Conservation (phyloP, 1,140 invertebrate genomes). For the roundworm (Caenorhabditis elegans) region WBcel235 BX284604.4:311501-312000, state of each 20-base stretch:
- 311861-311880: too few relatives aligned
- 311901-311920: not conserved
- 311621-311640: not conserved
- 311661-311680: not conserved
- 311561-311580: too few relatives aligned
- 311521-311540: too few relatives aligned
- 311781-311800: too few relatives aligned
- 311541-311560: too few relatives aligned
- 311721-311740: constrained; percentile 95
- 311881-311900: too few relatives aligned
- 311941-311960: not conserved
- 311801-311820: too few relatives aligned
- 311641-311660: not conserved
- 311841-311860: too few relatives aligned
- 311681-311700: constrained; percentile 73
- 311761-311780: constrained; percentile 94
- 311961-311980: constrained; percentile 8
- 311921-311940: not conserved
- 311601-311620: not conserved
- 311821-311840: too few relatives aligned
- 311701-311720: constrained; percentile 95
- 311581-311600: too few relatives aligned
- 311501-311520: too few relatives aligned
- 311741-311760: constrained; percentile 93
- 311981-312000: not conserved